Evolutionary conservation across 2,797 vertebrate species (phyloP).

Genomic region (Tadarida brasiliensis): DNA sequence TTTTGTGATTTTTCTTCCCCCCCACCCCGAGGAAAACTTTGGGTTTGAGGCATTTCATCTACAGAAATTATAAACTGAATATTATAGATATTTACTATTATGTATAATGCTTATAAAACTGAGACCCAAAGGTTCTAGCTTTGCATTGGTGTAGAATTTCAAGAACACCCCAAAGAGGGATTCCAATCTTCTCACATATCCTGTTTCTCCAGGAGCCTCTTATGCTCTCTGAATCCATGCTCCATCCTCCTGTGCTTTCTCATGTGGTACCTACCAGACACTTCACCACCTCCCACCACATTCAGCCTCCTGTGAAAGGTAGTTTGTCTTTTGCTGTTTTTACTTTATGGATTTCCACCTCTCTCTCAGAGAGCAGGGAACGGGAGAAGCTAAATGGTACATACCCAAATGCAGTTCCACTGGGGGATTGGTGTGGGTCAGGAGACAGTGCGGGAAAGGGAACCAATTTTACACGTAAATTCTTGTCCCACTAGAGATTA

Average conservation of each 20-base stretch:
- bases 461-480: not conserved
- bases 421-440: not conserved
- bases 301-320: not conserved
- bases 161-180: not conserved
- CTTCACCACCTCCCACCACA: not conserved
- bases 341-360: not conserved
- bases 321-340: not conserved
- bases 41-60: conserved; percentile 5
- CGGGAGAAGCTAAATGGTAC: not conserved
- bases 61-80: not conserved
- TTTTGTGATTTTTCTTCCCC: not conserved
- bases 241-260: not conserved
- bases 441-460: not conserved
- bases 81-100: conserved; percentile 13
- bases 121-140: not conserved
- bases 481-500: not conserved
- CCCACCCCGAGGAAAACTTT: not conserved
- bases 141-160: not conserved
- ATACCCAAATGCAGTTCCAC: not conserved
- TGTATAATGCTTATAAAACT: not conserved
- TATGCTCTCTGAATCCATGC: not conserved
- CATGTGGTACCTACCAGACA: rapidly evolving
- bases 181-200: not conserved
- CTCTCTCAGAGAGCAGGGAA: not conserved
- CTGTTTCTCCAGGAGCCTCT: not conserved